A percentile compares a stretch with the other conserved stretches of the same genome.
Evolutionary conservation across 2,888 invertebrate genomes (phyloP).

Genomic region (Hymenopus coronatus): DNA sequence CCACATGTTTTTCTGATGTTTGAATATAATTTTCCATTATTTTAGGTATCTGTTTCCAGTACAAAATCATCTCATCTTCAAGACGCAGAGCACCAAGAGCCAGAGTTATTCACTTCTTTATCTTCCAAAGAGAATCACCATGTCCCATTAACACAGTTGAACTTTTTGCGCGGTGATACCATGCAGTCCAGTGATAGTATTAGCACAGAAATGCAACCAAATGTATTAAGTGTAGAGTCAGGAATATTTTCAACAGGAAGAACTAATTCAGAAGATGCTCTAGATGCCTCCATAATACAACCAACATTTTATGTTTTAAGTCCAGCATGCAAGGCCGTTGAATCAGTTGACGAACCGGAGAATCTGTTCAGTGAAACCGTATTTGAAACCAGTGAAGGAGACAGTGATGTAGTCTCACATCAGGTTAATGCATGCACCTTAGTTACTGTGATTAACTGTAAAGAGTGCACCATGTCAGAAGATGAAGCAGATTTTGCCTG

Average conservation of each 20-base stretch:
- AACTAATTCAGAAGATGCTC: not conserved
- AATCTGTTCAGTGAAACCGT: not conserved
- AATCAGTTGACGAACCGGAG: not conserved
- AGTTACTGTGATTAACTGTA: not conserved
- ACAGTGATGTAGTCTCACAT: not conserved
- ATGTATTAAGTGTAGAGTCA: not conserved
- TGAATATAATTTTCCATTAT: not conserved
- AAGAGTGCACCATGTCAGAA: not conserved
- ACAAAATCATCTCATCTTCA: not conserved
- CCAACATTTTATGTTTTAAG: not conserved
- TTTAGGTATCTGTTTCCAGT: conserved; percentile 15
- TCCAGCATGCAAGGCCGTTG: not conserved
- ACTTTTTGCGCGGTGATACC: not conserved
- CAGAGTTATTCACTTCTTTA: not conserved
- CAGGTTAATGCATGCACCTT: not conserved
- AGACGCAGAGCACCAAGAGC: not conserved
- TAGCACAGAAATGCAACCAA: not conserved
- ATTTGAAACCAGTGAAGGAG: not conserved
- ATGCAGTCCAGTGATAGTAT: not conserved
- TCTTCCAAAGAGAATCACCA: not conserved
- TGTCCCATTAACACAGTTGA: not conserved
- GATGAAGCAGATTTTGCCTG: not conserved
- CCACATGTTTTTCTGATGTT: too few species aligned
- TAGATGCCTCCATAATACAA: not conserved
- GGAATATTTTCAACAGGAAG: not conserved